Conservation (phyloP, 2,113 vertebrate genomes). For the Centropristis striata region DNA sequence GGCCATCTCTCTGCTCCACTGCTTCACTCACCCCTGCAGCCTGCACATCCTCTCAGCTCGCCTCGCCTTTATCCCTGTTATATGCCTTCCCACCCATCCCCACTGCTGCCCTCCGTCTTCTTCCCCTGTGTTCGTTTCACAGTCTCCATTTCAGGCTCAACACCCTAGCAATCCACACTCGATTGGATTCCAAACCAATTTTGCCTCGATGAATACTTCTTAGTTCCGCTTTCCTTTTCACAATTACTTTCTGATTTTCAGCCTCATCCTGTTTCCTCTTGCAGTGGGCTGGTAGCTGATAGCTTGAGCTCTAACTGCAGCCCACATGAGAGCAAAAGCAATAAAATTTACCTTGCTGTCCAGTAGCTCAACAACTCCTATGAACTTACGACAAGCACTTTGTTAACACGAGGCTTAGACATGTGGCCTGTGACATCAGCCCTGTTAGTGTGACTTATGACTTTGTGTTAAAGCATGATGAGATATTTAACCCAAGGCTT, state of each 20-base stretch:
- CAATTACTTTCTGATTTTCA: conserved; percentile 55
- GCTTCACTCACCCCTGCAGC: conserved; percentile 17
- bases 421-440: conserved; percentile 25
- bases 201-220: conserved; percentile 48
- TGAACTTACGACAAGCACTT: neutral
- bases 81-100: conserved; percentile 11
- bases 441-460: conserved; percentile 17
- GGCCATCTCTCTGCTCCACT: conserved; percentile 28
- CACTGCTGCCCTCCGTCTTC: conserved; percentile 4
- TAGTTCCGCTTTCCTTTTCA: conserved; percentile 57
- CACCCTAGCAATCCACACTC: conserved; percentile 12
- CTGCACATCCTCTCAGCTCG: conserved; percentile 14
- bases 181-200: conserved; percentile 65
- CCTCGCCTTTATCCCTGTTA: conserved; percentile 12
- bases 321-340: neutral
- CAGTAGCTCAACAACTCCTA: neutral
- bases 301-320: neutral
- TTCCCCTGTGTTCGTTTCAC: conserved; percentile 34
- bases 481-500: conserved; percentile 1
- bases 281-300: conserved; percentile 3
- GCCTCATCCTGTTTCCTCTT: conserved; percentile 5
- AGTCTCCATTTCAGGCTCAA: conserved; percentile 28
- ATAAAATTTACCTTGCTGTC: conserved; percentile 14
- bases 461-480: conserved; percentile 18
- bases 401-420: neutral